Conservation (phyloP, 2,797 vertebrate species). For the Dipus sagitta region DNA sequence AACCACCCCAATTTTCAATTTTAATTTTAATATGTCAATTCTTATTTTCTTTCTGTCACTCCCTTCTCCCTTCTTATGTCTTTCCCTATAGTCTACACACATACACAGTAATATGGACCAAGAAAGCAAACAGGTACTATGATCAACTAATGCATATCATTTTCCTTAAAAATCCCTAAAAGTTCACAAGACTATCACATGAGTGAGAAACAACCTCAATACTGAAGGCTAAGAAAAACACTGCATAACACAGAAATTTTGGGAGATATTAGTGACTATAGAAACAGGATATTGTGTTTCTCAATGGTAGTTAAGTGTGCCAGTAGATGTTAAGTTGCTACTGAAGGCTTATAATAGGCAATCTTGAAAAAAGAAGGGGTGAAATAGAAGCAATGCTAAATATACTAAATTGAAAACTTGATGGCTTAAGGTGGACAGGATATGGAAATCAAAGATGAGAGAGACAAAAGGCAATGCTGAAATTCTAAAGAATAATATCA, state of each 20-base stretch:
- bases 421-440: background rate
- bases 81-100: background rate
- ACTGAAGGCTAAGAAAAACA: background rate
- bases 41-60: background rate
- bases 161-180: background rate
- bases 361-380: background rate
- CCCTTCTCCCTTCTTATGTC: too few species aligned
- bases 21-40: background rate
- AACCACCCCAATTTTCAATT: too few species aligned
- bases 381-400: background rate
- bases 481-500: background rate
- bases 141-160: background rate
- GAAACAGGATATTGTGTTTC: background rate
- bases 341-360: background rate
- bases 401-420: background rate
- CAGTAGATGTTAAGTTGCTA: background rate
- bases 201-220: background rate
- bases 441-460: background rate
- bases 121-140: background rate
- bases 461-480: background rate
- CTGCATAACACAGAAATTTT: background rate
- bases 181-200: background rate
- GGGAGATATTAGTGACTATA: background rate
- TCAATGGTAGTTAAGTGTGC: too few species aligned
- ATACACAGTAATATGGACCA: background rate